phyloP scores from a whole-genome alignment of 2,113 vertebrate genomes.

The Clarias macrocephalus region DNA sequence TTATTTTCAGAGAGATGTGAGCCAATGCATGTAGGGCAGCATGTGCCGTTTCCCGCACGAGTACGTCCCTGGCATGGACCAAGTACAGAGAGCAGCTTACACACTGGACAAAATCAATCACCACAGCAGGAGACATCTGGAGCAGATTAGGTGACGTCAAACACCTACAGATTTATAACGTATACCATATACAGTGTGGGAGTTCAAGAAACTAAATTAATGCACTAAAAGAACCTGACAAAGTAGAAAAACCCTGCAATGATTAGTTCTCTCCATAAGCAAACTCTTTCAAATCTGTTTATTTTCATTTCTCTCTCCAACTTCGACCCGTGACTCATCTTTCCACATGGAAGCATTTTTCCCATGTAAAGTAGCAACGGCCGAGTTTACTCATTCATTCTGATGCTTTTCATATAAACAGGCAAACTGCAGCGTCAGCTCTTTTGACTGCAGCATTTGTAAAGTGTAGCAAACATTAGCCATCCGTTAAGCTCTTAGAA shows the following conservation, averaged over 20 bases:
- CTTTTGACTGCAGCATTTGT: background rate
- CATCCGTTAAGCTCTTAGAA: background rate
- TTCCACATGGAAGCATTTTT: conserved; percentile 73
- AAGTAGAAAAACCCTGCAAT: background rate
- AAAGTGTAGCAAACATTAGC: background rate
- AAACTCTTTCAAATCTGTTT: conserved; percentile 14
- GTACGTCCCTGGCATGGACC: background rate
- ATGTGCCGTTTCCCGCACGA: background rate
- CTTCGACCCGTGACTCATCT: conserved; percentile 68
- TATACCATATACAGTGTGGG: background rate
- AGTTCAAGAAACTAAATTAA: background rate
- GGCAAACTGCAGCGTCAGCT: background rate
- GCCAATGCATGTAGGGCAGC: background rate
- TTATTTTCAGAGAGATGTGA: background rate
- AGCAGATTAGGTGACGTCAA: background rate
- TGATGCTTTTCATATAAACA: background rate
- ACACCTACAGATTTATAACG: background rate
- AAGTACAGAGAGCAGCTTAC: background rate
- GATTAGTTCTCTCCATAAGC: conserved; percentile 4
- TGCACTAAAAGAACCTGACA: background rate
- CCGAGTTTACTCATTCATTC: conserved; percentile 1
- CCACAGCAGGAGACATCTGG: conserved; percentile 10
- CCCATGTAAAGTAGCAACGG: conserved; percentile 33
- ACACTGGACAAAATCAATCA: background rate
- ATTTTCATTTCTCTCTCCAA: conserved; percentile 51